Evolutionary conservation across 2,113 vertebrate species (phyloP).

Genomic region (Physeter macrocephalus): DNA sequence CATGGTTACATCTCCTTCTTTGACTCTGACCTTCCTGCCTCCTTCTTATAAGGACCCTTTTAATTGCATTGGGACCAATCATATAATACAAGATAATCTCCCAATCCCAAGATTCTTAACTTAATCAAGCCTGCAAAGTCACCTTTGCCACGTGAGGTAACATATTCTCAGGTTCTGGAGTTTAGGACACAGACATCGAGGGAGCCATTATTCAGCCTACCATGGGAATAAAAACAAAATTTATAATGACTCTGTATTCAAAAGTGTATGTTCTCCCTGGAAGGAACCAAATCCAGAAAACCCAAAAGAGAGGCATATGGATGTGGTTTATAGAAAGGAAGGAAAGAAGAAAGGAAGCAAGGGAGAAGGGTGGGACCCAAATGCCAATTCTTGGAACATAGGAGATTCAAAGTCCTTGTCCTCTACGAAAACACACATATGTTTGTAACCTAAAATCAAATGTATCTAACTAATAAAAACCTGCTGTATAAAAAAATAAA

Average conservation of each 20-base stretch:
- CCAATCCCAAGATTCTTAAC: neutral
- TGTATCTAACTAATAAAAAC: neutral
- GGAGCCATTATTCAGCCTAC: neutral
- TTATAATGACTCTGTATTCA: neutral
- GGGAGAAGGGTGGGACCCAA: neutral
- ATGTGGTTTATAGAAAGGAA: neutral
- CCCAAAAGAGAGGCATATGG: neutral
- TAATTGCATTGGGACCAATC: neutral
- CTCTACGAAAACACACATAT: neutral
- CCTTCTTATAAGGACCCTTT: neutral
- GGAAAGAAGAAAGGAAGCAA: accelerated
- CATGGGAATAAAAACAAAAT: neutral
- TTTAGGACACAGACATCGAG: neutral
- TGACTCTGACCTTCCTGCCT: neutral
- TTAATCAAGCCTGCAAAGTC: neutral
- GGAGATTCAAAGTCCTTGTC: neutral
- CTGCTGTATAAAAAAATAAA: too few species aligned
- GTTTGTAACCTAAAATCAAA: neutral
- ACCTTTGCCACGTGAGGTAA: neutral
- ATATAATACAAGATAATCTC: neutral
- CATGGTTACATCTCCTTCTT: neutral
- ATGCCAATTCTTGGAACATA: neutral
- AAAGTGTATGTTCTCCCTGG: neutral
- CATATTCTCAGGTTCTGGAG: neutral
- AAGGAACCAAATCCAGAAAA: neutral